Percentiles rank a stretch among this genome's conserved stretches.
Conservation (phyloP, 2,888 invertebrate species). For the Lumbricus terrestris region DNA sequence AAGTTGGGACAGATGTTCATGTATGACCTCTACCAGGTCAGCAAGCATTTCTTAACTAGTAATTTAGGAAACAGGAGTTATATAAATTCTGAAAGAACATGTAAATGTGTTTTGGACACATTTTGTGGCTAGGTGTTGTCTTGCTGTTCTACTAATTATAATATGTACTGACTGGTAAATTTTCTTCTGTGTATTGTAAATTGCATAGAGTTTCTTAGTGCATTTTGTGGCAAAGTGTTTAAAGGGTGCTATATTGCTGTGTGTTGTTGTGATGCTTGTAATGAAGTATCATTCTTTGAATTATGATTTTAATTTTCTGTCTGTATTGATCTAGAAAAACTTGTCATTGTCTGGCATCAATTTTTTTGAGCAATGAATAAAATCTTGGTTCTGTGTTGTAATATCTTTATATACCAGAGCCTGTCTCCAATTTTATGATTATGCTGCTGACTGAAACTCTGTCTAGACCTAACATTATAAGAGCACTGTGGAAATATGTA, state of each 20-base stretch:
- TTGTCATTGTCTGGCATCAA: neutral
- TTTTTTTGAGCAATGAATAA: neutral
- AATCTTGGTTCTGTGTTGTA: neutral
- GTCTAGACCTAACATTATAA: too few species aligned
- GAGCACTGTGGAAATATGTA: too few species aligned
- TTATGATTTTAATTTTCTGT: too few species aligned
- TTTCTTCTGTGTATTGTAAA: neutral
- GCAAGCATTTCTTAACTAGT: slow-evolving; percentile 12
- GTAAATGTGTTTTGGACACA: neutral
- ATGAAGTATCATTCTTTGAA: too few species aligned
- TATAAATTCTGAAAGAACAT: neutral
- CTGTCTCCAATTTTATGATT: too few species aligned
- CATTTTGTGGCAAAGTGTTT: neutral
- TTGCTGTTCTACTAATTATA: neutral
- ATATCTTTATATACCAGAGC: too few species aligned
- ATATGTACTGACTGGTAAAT: neutral
- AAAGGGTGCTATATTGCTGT: too few species aligned
- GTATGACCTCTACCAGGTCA: slow-evolving; percentile 73
- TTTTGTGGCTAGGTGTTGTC: neutral
- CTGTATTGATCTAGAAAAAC: too few species aligned
- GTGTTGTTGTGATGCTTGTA: too few species aligned
- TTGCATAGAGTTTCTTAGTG: neutral
- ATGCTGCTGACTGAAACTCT: too few species aligned
- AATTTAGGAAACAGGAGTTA: neutral
- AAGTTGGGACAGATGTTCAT: slow-evolving; percentile 99